Evolutionary conservation across 92 coral and sea anemone genomes (phyloP).

Genomic region (Hydrozoanthus gracilis): DNA sequence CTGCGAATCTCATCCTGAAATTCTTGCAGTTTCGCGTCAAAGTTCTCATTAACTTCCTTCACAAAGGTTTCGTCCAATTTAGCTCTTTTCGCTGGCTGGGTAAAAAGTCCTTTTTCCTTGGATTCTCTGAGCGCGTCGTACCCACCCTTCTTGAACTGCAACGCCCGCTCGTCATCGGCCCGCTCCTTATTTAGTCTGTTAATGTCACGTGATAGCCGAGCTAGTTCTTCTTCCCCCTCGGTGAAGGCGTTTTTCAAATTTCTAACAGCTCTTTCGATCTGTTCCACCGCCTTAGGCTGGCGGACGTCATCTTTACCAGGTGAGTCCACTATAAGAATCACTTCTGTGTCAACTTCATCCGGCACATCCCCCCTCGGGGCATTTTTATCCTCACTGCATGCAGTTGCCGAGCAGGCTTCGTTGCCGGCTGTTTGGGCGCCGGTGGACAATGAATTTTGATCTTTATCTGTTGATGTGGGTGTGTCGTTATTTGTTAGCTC

Average conservation of each 20-base stretch:
- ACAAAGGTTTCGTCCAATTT: slow-evolving; percentile 12
- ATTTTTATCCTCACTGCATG: background rate
- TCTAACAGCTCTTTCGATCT: slow-evolving; percentile 17
- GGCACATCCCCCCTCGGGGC: background rate
- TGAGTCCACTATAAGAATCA: slow-evolving; percentile 26
- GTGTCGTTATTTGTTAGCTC: background rate
- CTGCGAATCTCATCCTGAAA: background rate
- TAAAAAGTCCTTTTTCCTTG: slow-evolving; percentile 9
- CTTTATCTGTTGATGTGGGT: background rate
- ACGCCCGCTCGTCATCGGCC: background rate
- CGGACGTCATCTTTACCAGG: slow-evolving; percentile 2
- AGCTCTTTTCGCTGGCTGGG: slow-evolving; percentile 9
- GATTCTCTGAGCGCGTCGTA: background rate
- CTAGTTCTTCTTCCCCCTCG: slow-evolving; percentile 21
- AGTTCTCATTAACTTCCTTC: slow-evolving; percentile 30
- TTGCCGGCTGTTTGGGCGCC: background rate
- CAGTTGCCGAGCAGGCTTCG: background rate
- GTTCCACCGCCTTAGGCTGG: slow-evolving; percentile 7
- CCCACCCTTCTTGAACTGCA: slow-evolving; percentile 9
- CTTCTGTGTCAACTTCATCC: slow-evolving; percentile 7
- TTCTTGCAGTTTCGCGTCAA: background rate
- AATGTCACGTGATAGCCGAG: background rate
- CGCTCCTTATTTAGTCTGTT: slow-evolving; percentile 4
- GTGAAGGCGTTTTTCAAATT: slow-evolving; percentile 13
- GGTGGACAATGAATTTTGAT: background rate